Percentiles rank a stretch among this genome's conserved stretches.
Conservation (phyloP, 30 jellyfish, hydroid and myxozoan genomes). For the Nemopilema nomurai region DNA sequence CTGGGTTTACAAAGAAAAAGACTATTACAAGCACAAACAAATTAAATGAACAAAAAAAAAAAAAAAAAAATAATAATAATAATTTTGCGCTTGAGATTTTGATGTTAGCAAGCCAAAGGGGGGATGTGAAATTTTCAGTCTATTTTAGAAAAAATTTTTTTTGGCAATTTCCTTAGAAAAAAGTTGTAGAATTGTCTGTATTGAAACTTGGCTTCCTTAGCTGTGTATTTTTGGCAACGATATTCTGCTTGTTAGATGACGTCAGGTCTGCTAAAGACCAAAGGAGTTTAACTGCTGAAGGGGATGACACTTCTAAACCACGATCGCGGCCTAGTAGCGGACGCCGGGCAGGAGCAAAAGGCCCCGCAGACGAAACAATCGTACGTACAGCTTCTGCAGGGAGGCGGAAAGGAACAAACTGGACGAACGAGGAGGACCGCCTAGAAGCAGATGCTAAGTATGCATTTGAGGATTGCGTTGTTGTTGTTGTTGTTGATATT, state of each 20-base stretch:
- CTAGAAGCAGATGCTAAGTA: constrained; percentile 14
- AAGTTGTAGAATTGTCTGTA: too few species aligned
- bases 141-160: too few species aligned
- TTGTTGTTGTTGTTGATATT: neutral
- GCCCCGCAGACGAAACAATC: constrained; percentile 27
- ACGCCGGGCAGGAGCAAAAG: constrained; percentile 42
- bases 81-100: too few species aligned
- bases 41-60: too few species aligned
- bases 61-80: too few species aligned
- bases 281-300: constrained; percentile 1
- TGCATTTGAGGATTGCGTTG: neutral
- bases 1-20: too few species aligned
- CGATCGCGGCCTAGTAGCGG: constrained; percentile 82
- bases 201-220: too few species aligned
- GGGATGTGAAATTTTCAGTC: too few species aligned
- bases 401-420: constrained; percentile 30
- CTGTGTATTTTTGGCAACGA: too few species aligned
- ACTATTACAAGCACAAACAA: too few species aligned
- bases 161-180: too few species aligned
- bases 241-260: neutral
- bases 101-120: too few species aligned
- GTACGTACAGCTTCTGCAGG: constrained; percentile 53
- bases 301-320: constrained; percentile 11
- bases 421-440: constrained; percentile 16
- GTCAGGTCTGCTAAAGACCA: neutral